Evolutionary conservation across 2,888 invertebrate species (phyloP).

Genomic region (Hypolimnas misippus): DNA sequence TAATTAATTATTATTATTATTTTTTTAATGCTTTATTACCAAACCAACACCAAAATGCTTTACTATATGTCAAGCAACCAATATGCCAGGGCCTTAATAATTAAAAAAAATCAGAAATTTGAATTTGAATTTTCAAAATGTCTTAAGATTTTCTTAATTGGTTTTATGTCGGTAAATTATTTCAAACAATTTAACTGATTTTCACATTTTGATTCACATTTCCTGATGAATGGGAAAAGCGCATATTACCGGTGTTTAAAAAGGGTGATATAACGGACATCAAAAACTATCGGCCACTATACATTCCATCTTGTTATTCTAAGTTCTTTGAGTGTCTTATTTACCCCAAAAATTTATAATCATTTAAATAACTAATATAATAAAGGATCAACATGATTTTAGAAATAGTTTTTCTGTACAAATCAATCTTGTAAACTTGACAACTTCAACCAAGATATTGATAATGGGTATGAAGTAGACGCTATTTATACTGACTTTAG

Average conservation of each 20-base stretch:
- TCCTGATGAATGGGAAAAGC: conserved; percentile 27
- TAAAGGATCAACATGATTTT: conserved; percentile 25
- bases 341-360: conserved; percentile 10
- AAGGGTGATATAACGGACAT: too few relatives aligned
- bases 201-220: conserved; percentile 16
- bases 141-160: background rate
- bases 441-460: conserved; percentile 3
- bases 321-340: conserved; percentile 28
- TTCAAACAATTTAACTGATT: conserved; percentile 23
- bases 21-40: background rate
- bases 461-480: conserved; percentile 26
- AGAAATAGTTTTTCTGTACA: conserved; percentile 1
- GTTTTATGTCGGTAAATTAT: background rate
- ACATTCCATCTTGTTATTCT: too few relatives aligned
- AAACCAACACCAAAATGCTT: background rate
- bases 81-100: background rate
- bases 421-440: conserved; percentile 18
- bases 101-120: background rate
- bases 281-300: too few relatives aligned
- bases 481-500: too few relatives aligned
- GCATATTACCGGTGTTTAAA: too few relatives aligned
- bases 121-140: too few relatives aligned
- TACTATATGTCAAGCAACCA: too few relatives aligned
- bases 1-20: background rate
- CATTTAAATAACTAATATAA: conserved; percentile 18